Base-by-base conservation (phyloP, 2,888 invertebrate species). In the Encarsia formosa region DNA sequence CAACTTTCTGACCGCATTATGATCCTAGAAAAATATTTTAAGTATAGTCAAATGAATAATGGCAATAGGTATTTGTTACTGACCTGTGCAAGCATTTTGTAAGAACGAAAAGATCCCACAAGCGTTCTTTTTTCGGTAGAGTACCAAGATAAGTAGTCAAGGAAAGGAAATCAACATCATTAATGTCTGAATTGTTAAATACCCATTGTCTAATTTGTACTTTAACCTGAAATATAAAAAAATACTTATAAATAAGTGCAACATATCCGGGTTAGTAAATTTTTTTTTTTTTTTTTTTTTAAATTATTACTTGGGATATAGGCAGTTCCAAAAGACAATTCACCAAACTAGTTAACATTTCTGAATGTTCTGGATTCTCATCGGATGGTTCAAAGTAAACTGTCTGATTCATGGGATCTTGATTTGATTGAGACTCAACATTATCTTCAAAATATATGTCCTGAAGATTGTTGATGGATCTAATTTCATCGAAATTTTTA, bases 1-100 rank as follows among this genome's bases (percentile, higher is more conserved):
- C 82, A 82, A 62, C 71, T 74, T 56, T 68, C 66, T 57, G 74
- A 69, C 59, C 76, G 60, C 70, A 67, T 67, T 76, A 83, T 71
- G 76, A 79, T 70, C 77, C 76, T 75, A 16, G 8, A 51, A 51
- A 18, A 38, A 23, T 13, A 26, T 37, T 31, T 43, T 32, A 16
- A 26, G 13, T 26, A n/a, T 15, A 34, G 34, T 24, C 24, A 35
- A 18, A 22, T 26, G 5, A 34, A 37, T 39, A 9, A 24, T 20
- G n/a, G n/a, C n/a, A n/a, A n/a, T n/a, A n/a, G n/a, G n/a, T n/a
- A n/a, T n/a, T n/a, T n/a, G 29, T n/a, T 51, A 31, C 35, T 55
- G 58, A 66, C 73, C 72, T 71, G 57, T 73, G 65, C 65, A 73
- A 66, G 59, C 69, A 70, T 60, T 71, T 71, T 44, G 73, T 59